These are phyloP conservation scores for Nysson spinosus DNA, from an alignment of 2,888 invertebrate genomes.

Conservation along the genomic window DNA sequence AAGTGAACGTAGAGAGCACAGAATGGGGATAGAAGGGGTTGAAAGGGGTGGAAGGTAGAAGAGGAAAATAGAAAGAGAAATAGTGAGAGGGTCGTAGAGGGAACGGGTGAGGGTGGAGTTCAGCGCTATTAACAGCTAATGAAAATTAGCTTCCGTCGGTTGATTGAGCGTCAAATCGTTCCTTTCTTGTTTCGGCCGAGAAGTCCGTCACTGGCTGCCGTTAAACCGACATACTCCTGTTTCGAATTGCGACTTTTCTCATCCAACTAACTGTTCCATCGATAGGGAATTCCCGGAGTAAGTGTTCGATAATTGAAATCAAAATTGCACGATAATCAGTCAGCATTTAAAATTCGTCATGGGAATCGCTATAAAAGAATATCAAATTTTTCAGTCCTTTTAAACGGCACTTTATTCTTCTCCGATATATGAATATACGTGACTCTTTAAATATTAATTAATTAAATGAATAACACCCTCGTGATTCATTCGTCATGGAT, in stretches of 20 bases:
- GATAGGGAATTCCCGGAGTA: slow-evolving; percentile 39
- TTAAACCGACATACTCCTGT: slow-evolving; percentile 65
- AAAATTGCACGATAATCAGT: not conserved
- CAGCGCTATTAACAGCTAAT: slow-evolving; percentile 76
- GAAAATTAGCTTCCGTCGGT: slow-evolving; percentile 77
- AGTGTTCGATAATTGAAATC: slow-evolving; percentile 25
- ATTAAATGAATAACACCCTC: too few species aligned
- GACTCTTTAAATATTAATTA: too few species aligned
- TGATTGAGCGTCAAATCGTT: slow-evolving; percentile 77
- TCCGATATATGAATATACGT: too few species aligned
- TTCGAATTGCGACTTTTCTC: slow-evolving; percentile 46
- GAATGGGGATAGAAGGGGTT: slow-evolving; percentile 37
- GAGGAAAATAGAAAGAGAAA: slow-evolving; percentile 33
- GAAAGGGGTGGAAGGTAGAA: slow-evolving; percentile 18
- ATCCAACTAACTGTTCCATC: not conserved
- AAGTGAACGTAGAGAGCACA: slow-evolving; percentile 32
- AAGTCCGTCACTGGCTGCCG: slow-evolving; percentile 67
- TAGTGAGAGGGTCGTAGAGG: slow-evolving; percentile 41
- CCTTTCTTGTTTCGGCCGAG: slow-evolving; percentile 74
- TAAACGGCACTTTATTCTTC: too few species aligned
- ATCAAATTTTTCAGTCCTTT: too few species aligned
- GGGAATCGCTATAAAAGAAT: too few species aligned
- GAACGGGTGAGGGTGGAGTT: slow-evolving; percentile 45
- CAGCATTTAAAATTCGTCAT: not conserved
- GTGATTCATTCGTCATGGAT: too few species aligned